Conservation (phyloP, 2,797 vertebrate species). For the Poecile montanus region DNA sequence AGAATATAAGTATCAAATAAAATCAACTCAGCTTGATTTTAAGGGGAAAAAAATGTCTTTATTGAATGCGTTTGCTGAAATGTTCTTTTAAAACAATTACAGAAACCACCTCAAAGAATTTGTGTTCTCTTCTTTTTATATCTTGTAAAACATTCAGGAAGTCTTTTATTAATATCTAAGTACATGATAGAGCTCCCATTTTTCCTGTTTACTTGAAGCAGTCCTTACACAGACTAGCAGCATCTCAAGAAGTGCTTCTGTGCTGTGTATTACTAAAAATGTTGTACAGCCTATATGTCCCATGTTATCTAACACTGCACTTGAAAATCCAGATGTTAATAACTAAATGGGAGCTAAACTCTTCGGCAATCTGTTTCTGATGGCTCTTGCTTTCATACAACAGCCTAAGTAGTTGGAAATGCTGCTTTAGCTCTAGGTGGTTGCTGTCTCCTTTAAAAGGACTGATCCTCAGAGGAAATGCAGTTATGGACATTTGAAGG, state of each 20-base stretch:
- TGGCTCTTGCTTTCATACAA: not conserved
- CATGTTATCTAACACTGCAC: not conserved
- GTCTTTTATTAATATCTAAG: not conserved
- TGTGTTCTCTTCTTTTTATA: not conserved
- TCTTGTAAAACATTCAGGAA: not conserved
- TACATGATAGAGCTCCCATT: not conserved
- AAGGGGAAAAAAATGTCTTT: not conserved
- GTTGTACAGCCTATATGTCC: not conserved
- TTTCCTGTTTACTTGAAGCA: not conserved
- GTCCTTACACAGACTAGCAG: not conserved
- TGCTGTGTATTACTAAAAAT: not conserved
- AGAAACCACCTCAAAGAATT: not conserved
- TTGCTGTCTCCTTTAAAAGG: not conserved
- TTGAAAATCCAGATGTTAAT: not conserved
- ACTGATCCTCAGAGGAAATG: not conserved
- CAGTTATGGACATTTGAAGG: not conserved
- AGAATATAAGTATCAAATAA: not conserved
- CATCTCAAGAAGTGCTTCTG: not conserved
- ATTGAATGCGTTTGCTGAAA: not conserved
- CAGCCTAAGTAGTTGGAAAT: not conserved
- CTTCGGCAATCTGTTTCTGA: not conserved
- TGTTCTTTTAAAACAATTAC: not conserved
- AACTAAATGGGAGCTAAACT: not conserved
- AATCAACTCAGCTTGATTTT: not conserved
- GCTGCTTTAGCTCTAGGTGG: not conserved